These are phyloP conservation scores for Epizoanthus illoricatus DNA, from an alignment of 92 coral and sea anemone genomes.

Conservation along the genomic window DNA sequence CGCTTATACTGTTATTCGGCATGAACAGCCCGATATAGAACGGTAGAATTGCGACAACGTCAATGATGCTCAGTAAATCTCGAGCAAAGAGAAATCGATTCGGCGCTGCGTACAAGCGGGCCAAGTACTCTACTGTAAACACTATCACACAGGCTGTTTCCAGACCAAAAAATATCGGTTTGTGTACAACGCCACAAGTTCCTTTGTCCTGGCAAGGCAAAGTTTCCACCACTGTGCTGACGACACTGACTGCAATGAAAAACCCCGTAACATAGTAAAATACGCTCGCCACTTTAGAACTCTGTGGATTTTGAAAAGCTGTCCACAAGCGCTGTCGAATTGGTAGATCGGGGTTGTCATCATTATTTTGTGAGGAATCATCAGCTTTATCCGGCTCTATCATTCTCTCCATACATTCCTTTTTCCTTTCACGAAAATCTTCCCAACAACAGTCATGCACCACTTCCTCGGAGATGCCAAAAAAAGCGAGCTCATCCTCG, in stretches of 20 bases:
- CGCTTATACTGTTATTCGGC: slow-evolving; percentile 96
- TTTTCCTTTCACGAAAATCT: slow-evolving; percentile 96
- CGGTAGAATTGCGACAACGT: slow-evolving; percentile 95
- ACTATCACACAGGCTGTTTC: slow-evolving; percentile 98
- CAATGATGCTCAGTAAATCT: slow-evolving; percentile 90
- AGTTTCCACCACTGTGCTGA: slow-evolving; percentile 96
- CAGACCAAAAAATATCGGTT: slow-evolving; percentile 77
- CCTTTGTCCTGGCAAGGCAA: slow-evolving; percentile 68
- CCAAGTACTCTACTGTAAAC: slow-evolving; percentile 94
- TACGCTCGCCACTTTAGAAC: slow-evolving; percentile 84
- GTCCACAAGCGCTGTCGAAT: slow-evolving; percentile 96
- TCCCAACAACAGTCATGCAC: slow-evolving; percentile 99
- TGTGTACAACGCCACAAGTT: slow-evolving; percentile 79
- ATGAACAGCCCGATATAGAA: slow-evolving; percentile 93
- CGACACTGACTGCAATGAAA: slow-evolving; percentile 95
- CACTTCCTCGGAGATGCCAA: slow-evolving; percentile 97
- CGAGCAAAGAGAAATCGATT: slow-evolving; percentile 92
- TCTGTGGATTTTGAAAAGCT: slow-evolving; percentile 99
- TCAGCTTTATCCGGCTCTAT: slow-evolving; percentile 93
- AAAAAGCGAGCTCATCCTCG: slow-evolving; percentile 94
- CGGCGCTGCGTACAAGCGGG: slow-evolving; percentile 96
- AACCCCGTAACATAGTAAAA: slow-evolving; percentile 93
- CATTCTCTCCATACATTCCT: slow-evolving; percentile 94
- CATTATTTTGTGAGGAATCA: slow-evolving; percentile 92
- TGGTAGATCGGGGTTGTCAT: slow-evolving; percentile 76